A percentile compares a stretch with the other conserved stretches of the same genome.
Conservation (phyloP, 1,140 invertebrate species). For the Oryctes rhinoceros region DNA sequence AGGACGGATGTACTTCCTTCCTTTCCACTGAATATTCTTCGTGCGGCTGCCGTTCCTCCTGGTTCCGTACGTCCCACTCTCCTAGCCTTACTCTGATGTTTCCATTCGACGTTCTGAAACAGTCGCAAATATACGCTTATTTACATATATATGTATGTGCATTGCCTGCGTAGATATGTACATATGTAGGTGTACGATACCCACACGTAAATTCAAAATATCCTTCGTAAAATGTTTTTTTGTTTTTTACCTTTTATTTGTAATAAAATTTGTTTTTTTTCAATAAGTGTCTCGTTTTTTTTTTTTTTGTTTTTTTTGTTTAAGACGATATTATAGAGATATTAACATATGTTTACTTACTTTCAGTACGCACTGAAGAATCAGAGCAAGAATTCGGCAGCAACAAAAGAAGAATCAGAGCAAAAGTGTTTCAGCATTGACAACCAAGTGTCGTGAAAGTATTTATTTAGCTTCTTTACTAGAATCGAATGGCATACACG, state of each 20-base stretch:
- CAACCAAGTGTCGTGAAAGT: no score
- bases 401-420: no score
- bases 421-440: no score
- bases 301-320: no score
- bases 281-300: no score
- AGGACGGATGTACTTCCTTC: slow-evolving; percentile 89
- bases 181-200: background rate
- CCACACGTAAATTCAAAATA: background rate
- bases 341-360: no score
- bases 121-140: background rate
- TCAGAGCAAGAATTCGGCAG: no score
- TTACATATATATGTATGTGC: background rate
- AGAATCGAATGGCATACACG: no score
- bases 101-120: slow-evolving; percentile 77
- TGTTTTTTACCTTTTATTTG: background rate
- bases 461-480: no score
- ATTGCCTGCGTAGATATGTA: background rate
- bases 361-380: no score
- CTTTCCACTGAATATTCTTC: slow-evolving; percentile 89
- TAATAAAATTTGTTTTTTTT: background rate
- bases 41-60: slow-evolving; percentile 81
- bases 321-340: no score
- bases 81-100: slow-evolving; percentile 87
- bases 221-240: background rate
- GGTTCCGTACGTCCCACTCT: slow-evolving; percentile 89